phyloP scores from a whole-genome alignment of 2,888 invertebrate genomes.

The Electrophaes corylata region DNA sequence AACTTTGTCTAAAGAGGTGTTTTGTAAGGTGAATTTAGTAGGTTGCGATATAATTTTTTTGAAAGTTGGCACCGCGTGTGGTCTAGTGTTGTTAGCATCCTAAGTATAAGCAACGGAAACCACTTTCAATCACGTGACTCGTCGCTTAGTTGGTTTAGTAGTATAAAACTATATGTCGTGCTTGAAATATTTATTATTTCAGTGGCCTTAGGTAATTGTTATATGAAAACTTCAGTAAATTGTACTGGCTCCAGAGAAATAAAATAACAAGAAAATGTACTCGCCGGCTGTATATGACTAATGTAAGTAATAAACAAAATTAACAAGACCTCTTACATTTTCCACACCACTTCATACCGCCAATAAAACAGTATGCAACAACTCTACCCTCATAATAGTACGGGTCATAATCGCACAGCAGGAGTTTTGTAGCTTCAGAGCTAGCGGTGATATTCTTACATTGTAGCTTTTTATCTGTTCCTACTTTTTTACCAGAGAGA shows the following conservation, averaged over 20 bases:
- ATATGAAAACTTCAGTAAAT: background rate
- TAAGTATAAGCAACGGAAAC: too few species aligned
- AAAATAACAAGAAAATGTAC: background rate
- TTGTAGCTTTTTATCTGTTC: background rate
- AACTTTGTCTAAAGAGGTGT: too few species aligned
- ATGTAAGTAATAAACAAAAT: slow-evolving; percentile 38
- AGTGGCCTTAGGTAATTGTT: background rate
- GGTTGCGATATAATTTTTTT: too few species aligned
- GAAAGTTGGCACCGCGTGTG: too few species aligned
- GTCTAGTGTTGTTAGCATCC: too few species aligned
- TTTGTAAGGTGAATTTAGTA: too few species aligned
- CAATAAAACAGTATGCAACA: slow-evolving; percentile 51
- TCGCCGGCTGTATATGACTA: slow-evolving; percentile 20
- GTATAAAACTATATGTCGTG: too few species aligned
- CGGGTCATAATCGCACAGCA: slow-evolving; percentile 57
- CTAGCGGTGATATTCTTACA: background rate
- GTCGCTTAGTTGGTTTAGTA: too few species aligned
- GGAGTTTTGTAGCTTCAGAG: slow-evolving; percentile 27
- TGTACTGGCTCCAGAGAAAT: background rate
- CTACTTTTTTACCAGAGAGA: too few species aligned
- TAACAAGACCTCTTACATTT: slow-evolving; percentile 41
- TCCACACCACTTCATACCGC: slow-evolving; percentile 41
- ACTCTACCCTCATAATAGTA: slow-evolving; percentile 43
- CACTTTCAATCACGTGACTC: too few species aligned
- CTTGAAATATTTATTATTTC: background rate